phyloP scores from a whole-genome alignment of 1,140 invertebrate genomes.

The Polypedilum pembai region DNA sequence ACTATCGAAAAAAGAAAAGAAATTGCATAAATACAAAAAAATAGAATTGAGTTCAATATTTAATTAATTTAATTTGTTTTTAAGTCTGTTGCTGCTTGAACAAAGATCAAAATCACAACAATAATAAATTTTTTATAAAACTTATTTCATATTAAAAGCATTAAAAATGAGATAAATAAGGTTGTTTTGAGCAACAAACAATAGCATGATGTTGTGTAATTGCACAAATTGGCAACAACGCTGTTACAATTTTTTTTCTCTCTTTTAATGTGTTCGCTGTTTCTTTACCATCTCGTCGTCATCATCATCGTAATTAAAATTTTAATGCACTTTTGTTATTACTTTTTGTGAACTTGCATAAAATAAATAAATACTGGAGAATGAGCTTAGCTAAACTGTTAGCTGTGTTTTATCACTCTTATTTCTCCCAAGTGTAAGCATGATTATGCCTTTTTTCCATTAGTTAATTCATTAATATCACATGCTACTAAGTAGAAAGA shows the following conservation, averaged over 20 bases:
- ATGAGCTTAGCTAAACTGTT: too few species aligned
- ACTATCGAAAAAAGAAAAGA: too few species aligned
- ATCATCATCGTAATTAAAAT: slow-evolving; percentile 3
- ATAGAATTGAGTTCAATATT: too few species aligned
- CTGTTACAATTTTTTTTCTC: not conserved
- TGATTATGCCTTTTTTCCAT: not conserved
- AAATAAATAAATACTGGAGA: not conserved
- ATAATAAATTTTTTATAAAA: too few species aligned
- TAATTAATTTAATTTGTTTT: too few species aligned
- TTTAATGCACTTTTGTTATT: slow-evolving; percentile 16
- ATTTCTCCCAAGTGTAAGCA: not conserved
- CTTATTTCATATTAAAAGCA: too few species aligned
- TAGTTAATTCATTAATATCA: too few species aligned
- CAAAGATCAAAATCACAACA: too few species aligned
- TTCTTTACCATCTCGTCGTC: not conserved
- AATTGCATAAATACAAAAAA: too few species aligned
- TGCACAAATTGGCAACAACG: slow-evolving; percentile 10
- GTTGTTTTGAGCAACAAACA: not conserved
- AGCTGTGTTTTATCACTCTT: not conserved
- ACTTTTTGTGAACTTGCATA: slow-evolving; percentile 2
- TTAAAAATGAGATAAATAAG: too few species aligned
- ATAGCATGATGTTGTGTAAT: slow-evolving; percentile 6
- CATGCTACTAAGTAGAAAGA: too few species aligned
- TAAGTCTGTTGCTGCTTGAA: too few species aligned
- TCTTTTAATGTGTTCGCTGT: not conserved